Conservation (phyloP, 2,888 invertebrate species). For the Lithodes maja region DNA sequence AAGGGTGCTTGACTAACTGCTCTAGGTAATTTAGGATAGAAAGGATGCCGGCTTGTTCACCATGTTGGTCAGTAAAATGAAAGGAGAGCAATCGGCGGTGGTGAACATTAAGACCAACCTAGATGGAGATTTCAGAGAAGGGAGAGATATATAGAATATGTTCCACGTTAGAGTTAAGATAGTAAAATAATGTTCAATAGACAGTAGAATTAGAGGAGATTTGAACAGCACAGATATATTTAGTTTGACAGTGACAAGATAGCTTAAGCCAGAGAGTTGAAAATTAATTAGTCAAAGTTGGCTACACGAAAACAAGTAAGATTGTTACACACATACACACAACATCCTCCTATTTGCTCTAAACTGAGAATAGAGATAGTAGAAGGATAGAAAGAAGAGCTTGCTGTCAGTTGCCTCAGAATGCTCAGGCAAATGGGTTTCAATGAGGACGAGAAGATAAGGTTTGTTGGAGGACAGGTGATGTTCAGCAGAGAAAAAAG, state of each 20-base stretch:
- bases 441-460: neutral
- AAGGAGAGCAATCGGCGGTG: neutral
- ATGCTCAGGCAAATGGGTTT: neutral
- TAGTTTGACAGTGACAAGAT: neutral
- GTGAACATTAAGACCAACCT: slow-evolving; percentile 4
- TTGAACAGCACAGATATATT: slow-evolving; percentile 4
- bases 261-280: neutral
- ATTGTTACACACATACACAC: neutral
- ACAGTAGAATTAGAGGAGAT: neutral
- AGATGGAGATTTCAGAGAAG: slow-evolving; percentile 20
- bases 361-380: too few species aligned
- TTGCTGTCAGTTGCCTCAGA: neutral
- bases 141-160: neutral
- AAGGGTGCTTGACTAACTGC: neutral
- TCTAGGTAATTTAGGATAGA: neutral
- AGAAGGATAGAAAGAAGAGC: too few species aligned
- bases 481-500: neutral
- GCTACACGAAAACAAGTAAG: neutral
- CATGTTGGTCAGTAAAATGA: neutral
- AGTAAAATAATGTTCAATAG: neutral
- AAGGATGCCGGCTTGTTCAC: neutral
- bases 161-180: slow-evolving; percentile 11
- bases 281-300: neutral
- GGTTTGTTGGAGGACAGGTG: neutral
- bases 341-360: too few species aligned